Conservation (phyloP, 2,888 invertebrate species). For the Stenurella melanura region DNA sequence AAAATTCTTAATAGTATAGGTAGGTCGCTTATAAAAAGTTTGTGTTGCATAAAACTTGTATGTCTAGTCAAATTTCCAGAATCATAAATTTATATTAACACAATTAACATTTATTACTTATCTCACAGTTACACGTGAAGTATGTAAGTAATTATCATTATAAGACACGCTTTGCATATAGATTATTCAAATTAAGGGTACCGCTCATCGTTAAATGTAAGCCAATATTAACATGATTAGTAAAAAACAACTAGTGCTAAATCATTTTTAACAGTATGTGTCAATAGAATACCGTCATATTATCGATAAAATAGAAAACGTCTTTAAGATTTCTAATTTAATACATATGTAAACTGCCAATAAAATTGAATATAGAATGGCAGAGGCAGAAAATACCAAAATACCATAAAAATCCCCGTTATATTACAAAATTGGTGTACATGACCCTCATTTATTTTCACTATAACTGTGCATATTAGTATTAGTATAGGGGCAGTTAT, state of each 20-base stretch:
- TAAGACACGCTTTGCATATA: not conserved
- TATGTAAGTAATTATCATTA: not conserved
- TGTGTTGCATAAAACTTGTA: not conserved
- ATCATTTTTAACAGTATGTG: not conserved
- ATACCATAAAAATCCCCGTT: too few species aligned
- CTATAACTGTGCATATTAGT: too few species aligned
- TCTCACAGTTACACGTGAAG: not conserved
- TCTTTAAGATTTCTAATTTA: not conserved
- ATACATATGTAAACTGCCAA: not conserved
- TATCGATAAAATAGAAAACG: not conserved
- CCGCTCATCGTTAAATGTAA: not conserved
- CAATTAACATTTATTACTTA: not conserved
- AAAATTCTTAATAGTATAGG: too few species aligned
- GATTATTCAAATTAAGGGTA: constrained; percentile 2
- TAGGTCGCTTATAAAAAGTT: not conserved
- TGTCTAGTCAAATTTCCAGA: not conserved
- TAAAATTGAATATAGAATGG: too few species aligned
- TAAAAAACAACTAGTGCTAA: not conserved
- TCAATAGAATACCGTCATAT: not conserved
- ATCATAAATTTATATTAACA: not conserved
- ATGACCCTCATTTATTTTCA: too few species aligned
- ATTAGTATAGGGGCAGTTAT: too few species aligned
- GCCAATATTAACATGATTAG: not conserved
- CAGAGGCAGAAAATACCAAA: too few species aligned
- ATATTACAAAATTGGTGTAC: too few species aligned